Base-by-base conservation (phyloP, 2,797 vertebrate species). In the Danio tinwini region DNA sequence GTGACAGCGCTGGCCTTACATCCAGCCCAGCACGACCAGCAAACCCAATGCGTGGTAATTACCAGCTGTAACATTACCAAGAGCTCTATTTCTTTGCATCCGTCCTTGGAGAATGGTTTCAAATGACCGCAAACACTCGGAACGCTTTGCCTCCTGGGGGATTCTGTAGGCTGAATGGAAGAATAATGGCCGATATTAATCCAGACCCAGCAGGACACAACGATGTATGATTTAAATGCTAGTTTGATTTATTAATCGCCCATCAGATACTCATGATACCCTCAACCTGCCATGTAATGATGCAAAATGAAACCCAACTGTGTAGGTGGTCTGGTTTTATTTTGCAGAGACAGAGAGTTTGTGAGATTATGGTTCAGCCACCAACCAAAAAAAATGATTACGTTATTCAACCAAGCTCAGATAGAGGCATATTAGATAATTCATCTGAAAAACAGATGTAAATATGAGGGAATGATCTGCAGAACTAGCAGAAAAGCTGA, bases 121-220 rank as follows among this genome's bases (percentile, higher is more conserved):
- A 99, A 89, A 99, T 94, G 86, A 99, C 96, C 62, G 97, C 96
- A 90, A 98, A 99, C 82, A 98, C 95, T 94, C 96, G 93, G 93
- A 99, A 99, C 83, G 98, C 96, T 89, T 98, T 99, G 87, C 95
- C 95, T 92, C 92, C 93, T 78, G 95, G 90, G 81, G 96, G 97
- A 90, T 95, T 98, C 88, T 94, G 88, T 82, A 96, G 92, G 90
- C 98, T 99, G 93, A 78, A 94, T 70, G 67, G 55, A 77, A 65
- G 56, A 78, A 82, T 68, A 76, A 78, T 58, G 56, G 64, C 19
- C 58, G 55, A 62, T 53, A 65, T 81, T 83, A 77, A 71, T 82
- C 55, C 47, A 44, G 16, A 19, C 80, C 50, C 10, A 63, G 14
- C 19, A 52, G 67, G 58, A 74, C 17, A 44, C 55, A 70, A 47